Percentiles rank a stretch among this genome's conserved stretches.
phyloP scores from a whole-genome alignment of 1,140 invertebrate genomes.

The Archivesica marissinica region DNA sequence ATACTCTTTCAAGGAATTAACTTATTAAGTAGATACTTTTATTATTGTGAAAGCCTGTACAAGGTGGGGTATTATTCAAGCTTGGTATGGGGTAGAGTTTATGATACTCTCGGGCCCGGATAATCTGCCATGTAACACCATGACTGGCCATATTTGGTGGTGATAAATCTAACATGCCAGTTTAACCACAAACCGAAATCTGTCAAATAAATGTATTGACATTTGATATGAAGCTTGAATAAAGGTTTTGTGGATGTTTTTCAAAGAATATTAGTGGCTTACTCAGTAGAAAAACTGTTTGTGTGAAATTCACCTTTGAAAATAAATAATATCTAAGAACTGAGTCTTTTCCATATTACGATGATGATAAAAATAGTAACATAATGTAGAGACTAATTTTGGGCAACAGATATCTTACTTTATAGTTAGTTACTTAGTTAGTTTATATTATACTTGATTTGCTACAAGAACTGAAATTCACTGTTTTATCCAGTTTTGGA shows the following conservation, averaged over 20 bases:
- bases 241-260: background rate
- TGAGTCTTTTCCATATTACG: too few relatives aligned
- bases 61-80: constrained; percentile 1
- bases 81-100: constrained; percentile 17
- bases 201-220: constrained; percentile 45
- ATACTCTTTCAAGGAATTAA: constrained; percentile 7
- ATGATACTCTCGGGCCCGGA: background rate
- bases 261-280: too few relatives aligned
- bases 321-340: too few relatives aligned
- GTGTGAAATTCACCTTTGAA: too few relatives aligned
- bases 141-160: constrained; percentile 17
- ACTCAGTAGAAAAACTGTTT: too few relatives aligned
- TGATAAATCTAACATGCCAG: constrained; percentile 33
- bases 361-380: too few relatives aligned
- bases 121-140: background rate
- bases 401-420: too few relatives aligned
- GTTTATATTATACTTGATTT: too few relatives aligned
- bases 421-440: too few relatives aligned
- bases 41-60: background rate
- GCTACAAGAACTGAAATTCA: too few relatives aligned
- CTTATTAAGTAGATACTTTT: background rate
- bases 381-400: too few relatives aligned
- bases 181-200: constrained; percentile 30
- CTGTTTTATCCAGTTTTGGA: too few relatives aligned
- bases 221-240: constrained; percentile 22